These are phyloP conservation scores for Cryptocephalus moraei DNA, from an alignment of 2,888 invertebrate genomes.

Conservation along the genomic window DNA sequence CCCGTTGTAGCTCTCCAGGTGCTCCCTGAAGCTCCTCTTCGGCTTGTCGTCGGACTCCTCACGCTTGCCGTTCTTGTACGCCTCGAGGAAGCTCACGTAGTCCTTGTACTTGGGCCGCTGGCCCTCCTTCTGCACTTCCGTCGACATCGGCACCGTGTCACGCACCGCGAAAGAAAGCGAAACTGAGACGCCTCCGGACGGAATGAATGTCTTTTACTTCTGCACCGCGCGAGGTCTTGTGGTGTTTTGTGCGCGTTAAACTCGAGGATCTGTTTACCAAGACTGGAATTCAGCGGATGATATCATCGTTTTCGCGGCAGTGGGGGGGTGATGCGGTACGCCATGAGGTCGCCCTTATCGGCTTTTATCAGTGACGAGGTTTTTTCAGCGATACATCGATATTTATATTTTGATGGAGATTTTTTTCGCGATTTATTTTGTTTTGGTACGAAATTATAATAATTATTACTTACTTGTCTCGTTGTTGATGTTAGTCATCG, in stretches of 20 bases:
- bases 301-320: conserved; percentile 5
- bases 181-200: conserved; percentile 2
- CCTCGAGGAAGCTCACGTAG: conserved; percentile 29
- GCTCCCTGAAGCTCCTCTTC: conserved; percentile 18
- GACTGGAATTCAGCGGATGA: conserved; percentile 7
- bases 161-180: not conserved
- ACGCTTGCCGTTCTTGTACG: conserved; percentile 24
- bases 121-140: conserved; percentile 10
- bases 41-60: conserved; percentile 17
- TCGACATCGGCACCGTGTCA: conserved; percentile 1
- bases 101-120: conserved; percentile 26
- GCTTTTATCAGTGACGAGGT: too few species aligned
- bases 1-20: conserved; percentile 19
- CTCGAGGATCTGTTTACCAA: conserved; percentile 4
- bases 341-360: too few species aligned
- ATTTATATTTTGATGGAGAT: too few species aligned
- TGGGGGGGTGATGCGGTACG: not conserved
- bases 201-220: not conserved
- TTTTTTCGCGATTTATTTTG: too few species aligned
- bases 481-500: too few species aligned
- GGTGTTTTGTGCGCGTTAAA: conserved; percentile 2
- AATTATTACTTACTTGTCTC: too few species aligned
- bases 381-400: too few species aligned
- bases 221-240: conserved; percentile 1
- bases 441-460: too few species aligned